Conservation (phyloP, 2,888 invertebrate species). For the Aphrophora alni region DNA sequence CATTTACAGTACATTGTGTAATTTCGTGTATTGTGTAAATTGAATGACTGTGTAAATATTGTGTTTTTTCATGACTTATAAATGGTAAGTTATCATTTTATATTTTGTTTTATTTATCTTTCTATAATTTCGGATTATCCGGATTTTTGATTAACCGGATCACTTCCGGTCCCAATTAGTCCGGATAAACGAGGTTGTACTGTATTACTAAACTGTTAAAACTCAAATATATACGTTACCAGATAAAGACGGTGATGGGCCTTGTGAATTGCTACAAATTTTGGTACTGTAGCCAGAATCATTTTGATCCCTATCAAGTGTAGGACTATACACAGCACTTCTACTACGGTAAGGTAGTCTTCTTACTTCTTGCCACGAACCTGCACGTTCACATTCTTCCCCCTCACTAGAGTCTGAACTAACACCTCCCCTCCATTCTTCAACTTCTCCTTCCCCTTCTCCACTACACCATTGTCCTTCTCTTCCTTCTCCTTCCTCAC, state of each 20-base stretch:
- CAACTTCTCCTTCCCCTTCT: conserved; percentile 17
- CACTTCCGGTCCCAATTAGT: too few species aligned
- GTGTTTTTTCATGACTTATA: too few species aligned
- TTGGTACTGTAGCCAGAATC: conserved; percentile 88
- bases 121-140: too few species aligned
- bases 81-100: too few species aligned
- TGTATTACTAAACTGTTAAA: too few species aligned
- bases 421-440: conserved; percentile 15
- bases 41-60: too few species aligned
- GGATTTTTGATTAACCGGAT: too few species aligned
- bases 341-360: conserved; percentile 49
- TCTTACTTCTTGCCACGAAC: conserved; percentile 38
- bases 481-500: conserved; percentile 34
- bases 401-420: conserved; percentile 66
- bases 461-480: conserved; percentile 31
- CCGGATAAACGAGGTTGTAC: too few species aligned
- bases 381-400: conserved; percentile 58
- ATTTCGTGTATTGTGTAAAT: too few species aligned
- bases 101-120: too few species aligned
- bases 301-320: conserved; percentile 63
- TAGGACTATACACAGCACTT: conserved; percentile 60
- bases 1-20: too few species aligned
- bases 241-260: conserved; percentile 50
- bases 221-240: conserved; percentile 43
- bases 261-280: conserved; percentile 60